These are phyloP conservation scores for Oligia latruncula DNA, from an alignment of 2,888 invertebrate species.

Conservation along the genomic window DNA sequence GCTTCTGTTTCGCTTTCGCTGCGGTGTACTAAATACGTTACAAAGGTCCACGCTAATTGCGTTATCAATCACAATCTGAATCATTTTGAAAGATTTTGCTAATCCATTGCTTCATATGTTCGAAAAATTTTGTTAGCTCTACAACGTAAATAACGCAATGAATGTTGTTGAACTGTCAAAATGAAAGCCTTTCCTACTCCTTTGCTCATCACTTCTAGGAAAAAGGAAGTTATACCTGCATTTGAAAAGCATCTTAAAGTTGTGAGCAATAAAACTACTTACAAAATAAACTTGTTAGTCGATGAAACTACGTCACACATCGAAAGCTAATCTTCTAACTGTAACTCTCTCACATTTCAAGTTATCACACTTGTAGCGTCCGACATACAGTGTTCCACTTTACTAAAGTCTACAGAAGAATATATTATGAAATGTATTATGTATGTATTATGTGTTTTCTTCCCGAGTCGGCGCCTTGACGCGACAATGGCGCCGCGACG, in stretches of 20 bases:
- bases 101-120: no score
- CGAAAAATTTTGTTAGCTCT: no score
- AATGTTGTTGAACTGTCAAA: no score
- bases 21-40: not conserved
- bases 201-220: not conserved
- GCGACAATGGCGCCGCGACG: constrained; percentile 45
- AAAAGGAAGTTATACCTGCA: constrained; percentile 7
- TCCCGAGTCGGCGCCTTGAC: constrained; percentile 31
- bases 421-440: not conserved
- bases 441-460: constrained; percentile 26
- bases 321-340: constrained; percentile 38
- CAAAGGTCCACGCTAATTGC: no score
- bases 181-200: not conserved
- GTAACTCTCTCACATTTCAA: constrained; percentile 47
- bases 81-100: no score
- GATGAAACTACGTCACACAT: constrained; percentile 14
- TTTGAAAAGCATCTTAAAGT: not conserved
- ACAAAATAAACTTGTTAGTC: constrained; percentile 33
- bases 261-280: not conserved
- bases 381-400: constrained; percentile 51
- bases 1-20: constrained; percentile 10
- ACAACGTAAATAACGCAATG: no score
- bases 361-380: constrained; percentile 27
- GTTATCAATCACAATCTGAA: no score
- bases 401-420: constrained; percentile 13